Conservation (phyloP, 1,140 invertebrate species). For the Battus philenor region DNA sequence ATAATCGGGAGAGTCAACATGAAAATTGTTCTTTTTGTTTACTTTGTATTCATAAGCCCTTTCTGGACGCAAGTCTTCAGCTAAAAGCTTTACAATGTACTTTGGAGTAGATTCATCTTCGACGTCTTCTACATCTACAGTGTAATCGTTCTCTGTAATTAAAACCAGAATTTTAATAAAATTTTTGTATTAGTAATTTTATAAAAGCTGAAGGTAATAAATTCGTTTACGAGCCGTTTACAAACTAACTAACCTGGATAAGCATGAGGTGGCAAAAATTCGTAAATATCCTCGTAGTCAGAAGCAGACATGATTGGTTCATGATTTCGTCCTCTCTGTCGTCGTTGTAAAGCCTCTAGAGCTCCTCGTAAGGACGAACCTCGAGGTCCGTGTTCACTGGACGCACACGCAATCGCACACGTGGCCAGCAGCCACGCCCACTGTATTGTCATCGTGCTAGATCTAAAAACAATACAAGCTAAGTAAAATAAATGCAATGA, state of each 20-base stretch:
- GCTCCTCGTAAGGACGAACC: conserved; percentile 61
- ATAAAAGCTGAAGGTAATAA: too few relatives aligned
- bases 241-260: conserved; percentile 63
- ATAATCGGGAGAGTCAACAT: conserved; percentile 19
- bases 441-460: conserved; percentile 33
- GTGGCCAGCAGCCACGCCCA: conserved; percentile 43
- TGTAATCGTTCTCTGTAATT: conserved; percentile 56
- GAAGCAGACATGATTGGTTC: conserved; percentile 29
- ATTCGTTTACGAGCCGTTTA: too few relatives aligned
- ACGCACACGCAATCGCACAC: conserved; percentile 30
- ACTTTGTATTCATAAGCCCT: conserved; percentile 60
- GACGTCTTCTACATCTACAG: conserved; percentile 47
- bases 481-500: neutral
- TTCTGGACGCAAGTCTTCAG: conserved; percentile 41
- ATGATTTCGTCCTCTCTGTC: conserved; percentile 55
- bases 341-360: conserved; percentile 64
- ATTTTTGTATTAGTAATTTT: too few relatives aligned
- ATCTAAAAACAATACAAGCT: too few relatives aligned
- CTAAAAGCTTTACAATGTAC: conserved; percentile 56
- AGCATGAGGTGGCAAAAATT: conserved; percentile 50
- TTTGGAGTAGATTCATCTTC: conserved; percentile 50
- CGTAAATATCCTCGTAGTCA: conserved; percentile 58
- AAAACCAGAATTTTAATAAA: too few relatives aligned
- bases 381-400: conserved; percentile 42
- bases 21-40: conserved; percentile 56